Evolutionary conservation across 2,113 vertebrate species (phyloP).

Genomic region (Perca fluviatilis): DNA sequence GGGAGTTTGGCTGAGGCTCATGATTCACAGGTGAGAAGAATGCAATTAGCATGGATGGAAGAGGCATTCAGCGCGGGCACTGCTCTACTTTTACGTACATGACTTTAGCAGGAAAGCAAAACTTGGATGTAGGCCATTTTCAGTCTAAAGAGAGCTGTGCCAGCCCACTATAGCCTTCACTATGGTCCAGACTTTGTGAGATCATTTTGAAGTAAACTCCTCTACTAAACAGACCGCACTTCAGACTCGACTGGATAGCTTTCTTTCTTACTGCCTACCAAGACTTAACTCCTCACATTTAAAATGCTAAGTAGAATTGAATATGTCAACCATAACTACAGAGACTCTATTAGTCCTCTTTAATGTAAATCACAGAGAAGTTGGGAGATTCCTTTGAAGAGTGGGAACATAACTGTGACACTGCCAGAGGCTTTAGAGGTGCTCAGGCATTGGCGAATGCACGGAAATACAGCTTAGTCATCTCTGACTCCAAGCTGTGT

Average conservation of each 20-base stretch:
- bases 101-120: neutral
- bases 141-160: neutral
- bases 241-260: conserved; percentile 23
- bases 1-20: conserved; percentile 28
- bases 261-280: conserved; percentile 24
- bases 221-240: conserved; percentile 39
- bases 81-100: conserved; percentile 15
- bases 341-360: conserved; percentile 57
- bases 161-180: conserved; percentile 8
- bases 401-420: conserved; percentile 48
- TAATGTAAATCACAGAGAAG: conserved; percentile 65
- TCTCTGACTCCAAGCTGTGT: conserved; percentile 56
- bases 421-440: conserved; percentile 55
- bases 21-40: conserved; percentile 42
- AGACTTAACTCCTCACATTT: conserved; percentile 50
- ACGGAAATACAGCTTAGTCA: conserved; percentile 71
- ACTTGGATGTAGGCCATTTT: neutral
- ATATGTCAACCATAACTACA: conserved; percentile 60
- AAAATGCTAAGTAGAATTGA: conserved; percentile 69
- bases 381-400: conserved; percentile 67
- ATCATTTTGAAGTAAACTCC: conserved; percentile 36
- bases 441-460: conserved; percentile 51
- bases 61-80: conserved; percentile 1
- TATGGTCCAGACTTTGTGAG: conserved; percentile 39
- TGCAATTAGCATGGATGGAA: conserved; percentile 20